Evolutionary conservation across 2,888 invertebrate species (phyloP).

Genomic region (Eupithecia vulgata): DNA sequence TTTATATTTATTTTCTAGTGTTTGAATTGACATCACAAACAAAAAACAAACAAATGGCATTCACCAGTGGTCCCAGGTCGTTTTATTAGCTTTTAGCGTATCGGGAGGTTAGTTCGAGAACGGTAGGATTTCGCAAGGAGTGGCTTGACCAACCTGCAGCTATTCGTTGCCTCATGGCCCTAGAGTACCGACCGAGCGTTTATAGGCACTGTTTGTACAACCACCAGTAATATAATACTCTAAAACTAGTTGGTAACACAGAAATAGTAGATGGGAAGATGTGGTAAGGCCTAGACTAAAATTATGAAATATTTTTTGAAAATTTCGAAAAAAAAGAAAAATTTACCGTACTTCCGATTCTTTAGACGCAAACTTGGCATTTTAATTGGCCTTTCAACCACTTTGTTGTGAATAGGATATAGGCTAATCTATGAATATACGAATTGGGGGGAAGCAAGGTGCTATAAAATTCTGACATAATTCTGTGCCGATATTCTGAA

Average conservation of each 20-base stretch:
- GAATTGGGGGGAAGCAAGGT: no score
- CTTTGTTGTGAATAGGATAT: no score
- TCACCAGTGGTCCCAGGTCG: neutral
- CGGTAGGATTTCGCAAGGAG: conserved; percentile 40
- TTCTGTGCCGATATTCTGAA: no score
- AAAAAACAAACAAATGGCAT: neutral
- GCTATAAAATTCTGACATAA: no score
- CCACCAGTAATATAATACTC: neutral
- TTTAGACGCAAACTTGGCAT: no score
- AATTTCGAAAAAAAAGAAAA: no score
- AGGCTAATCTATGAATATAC: no score
- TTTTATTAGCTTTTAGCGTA: conserved; percentile 33
- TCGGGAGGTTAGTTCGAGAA: conserved; percentile 40
- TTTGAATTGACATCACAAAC: neutral
- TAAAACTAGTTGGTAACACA: neutral
- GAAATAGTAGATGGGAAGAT: neutral
- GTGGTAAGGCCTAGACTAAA: no score
- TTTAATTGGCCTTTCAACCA: no score
- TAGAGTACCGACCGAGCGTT: conserved; percentile 24
- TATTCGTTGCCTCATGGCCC: conserved; percentile 42
- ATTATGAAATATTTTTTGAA: no score
- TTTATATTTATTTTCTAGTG: no score
- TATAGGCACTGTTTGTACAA: neutral
- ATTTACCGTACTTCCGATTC: no score
- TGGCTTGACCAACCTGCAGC: conserved; percentile 43